Conservation (phyloP, 2,888 invertebrate genomes). For the Cephus nigrinus region DNA sequence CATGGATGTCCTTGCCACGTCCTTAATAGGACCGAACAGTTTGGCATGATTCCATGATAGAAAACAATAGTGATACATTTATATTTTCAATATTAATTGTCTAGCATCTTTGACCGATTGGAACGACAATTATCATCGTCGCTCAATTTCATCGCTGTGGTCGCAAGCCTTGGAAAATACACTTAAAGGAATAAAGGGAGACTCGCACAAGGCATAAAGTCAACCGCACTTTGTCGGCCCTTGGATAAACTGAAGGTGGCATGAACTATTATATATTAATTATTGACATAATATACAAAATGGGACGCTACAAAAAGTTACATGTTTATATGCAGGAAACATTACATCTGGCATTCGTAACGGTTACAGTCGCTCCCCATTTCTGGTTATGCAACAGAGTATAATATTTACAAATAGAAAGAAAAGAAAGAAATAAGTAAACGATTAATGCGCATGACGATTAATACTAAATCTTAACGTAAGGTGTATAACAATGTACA, state of each 20-base stretch:
- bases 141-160: not conserved
- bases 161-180: not conserved
- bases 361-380: slow-evolving; percentile 31
- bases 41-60: not conserved
- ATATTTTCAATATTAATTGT: not conserved
- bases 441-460: slow-evolving; percentile 41
- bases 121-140: not conserved
- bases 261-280: slow-evolving; percentile 52
- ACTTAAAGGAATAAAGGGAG: not conserved
- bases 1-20: not conserved
- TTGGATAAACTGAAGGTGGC: slow-evolving; percentile 28
- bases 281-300: slow-evolving; percentile 59
- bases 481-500: slow-evolving; percentile 50
- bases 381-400: slow-evolving; percentile 43
- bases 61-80: not conserved
- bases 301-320: slow-evolving; percentile 47
- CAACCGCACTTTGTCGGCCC: not conserved
- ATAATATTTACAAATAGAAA: slow-evolving; percentile 45
- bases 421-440: slow-evolving; percentile 27
- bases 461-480: slow-evolving; percentile 37
- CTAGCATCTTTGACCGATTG: not conserved
- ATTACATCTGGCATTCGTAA: slow-evolving; percentile 45
- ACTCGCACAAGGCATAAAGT: not conserved
- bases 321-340: slow-evolving; percentile 38
- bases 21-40: not conserved